A percentile compares a stretch with the other conserved stretches of the same genome.
phyloP scores from a whole-genome alignment of 1,140 invertebrate genomes.

The Drosophila lacertosa region DNA sequence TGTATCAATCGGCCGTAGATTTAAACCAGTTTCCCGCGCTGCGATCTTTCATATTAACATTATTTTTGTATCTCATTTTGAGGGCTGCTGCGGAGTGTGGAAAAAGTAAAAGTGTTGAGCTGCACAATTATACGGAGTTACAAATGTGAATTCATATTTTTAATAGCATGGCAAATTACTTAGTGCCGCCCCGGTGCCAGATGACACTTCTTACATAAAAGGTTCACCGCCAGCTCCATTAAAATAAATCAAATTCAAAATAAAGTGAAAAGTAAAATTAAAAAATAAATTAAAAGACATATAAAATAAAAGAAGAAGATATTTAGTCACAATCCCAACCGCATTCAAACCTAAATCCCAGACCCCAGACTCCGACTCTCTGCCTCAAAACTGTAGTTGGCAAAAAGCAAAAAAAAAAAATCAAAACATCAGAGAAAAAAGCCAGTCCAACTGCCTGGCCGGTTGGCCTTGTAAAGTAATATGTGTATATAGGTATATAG shows the following conservation, averaged over 20 bases:
- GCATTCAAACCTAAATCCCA: not conserved
- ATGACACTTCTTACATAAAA: constrained; percentile 71
- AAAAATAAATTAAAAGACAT: not conserved
- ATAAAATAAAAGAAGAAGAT: not conserved
- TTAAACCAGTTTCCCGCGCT: constrained; percentile 54
- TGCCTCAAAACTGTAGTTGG: constrained; percentile 12
- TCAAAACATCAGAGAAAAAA: constrained; percentile 19
- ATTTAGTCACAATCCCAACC: constrained; percentile 34
- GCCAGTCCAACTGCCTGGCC: constrained; percentile 46
- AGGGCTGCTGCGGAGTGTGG: not conserved
- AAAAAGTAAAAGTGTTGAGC: constrained; percentile 77
- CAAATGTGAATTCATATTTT: constrained; percentile 59
- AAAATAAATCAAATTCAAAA: constrained; percentile 76
- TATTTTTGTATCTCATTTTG: constrained; percentile 29
- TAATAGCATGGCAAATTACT: constrained; percentile 58
- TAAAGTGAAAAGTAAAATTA: constrained; percentile 27
- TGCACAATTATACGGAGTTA: constrained; percentile 65
- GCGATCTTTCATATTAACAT: constrained; percentile 45
- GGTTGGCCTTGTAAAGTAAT: constrained; percentile 73
- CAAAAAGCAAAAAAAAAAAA: constrained; percentile 7
- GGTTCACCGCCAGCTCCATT: constrained; percentile 27
- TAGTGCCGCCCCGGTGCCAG: constrained; percentile 51
- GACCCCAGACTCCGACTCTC: not conserved
- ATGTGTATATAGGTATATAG: constrained; percentile 8
- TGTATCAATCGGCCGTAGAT: constrained; percentile 35